Evolutionary conservation across 2,113 vertebrate species (phyloP), one percentile per base, ranked within the genome.

Genomic region (Ovis aries): DNA sequence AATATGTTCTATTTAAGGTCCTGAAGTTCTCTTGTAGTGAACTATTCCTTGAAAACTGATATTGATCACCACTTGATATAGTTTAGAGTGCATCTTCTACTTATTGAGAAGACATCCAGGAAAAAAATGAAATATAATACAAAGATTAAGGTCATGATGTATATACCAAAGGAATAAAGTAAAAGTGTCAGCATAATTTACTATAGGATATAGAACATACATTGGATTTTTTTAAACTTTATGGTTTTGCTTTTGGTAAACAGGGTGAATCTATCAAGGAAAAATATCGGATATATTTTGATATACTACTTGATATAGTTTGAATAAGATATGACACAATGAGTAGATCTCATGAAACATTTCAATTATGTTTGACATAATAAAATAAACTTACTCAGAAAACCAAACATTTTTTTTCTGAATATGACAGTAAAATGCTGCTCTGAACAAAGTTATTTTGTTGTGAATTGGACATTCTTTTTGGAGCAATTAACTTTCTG

Each of bases 11-110:
- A 17, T 64, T 84, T 80, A 95, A 14, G 33, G 67, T 52, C 40
- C 5, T 52, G 8, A 78, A 27, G 8, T 93, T 93, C 60, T 81
- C 94, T 97, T 96, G 80, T 71, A 94, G 89, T 88, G 80, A 97
- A 88, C 3, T 91, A 29, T 88, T 94, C 40, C 60, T 98, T 95
- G 97, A 98, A 98, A 93, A 98, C 95, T 97, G 97, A 97, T 98
- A 98, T 98, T 98, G 97, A 98, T 98, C 96, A 71, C 40, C 12
- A 80, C 59, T 92, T 97, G 94, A 95, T 92, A 97, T 78, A 60
- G 90, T 97, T 97, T 98, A 97, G 95, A 93, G n/a, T 0, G 83
- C 33, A 95, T 97, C 88, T 96, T 78, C 98, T 88, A 94, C 40
- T 90, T 36, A 36, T 31, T n/a, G 90, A 71, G 48, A 90, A 86